These are phyloP conservation scores for Eucidaris tribuloides DNA, from an alignment of 35 echinoderm and acorn worm genomes.

Conservation along the genomic window DNA sequence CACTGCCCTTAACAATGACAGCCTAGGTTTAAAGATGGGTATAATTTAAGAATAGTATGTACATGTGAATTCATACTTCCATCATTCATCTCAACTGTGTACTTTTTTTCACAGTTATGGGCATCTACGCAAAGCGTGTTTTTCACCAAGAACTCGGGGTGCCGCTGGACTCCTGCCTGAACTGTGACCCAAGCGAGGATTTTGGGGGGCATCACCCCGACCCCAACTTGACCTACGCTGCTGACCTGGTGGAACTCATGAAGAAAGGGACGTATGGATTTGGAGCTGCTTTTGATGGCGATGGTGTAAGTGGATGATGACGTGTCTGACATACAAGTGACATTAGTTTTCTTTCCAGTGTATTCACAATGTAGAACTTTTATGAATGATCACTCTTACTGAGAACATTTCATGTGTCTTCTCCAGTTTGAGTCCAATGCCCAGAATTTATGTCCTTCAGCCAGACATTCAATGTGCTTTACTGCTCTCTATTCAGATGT, in stretches of 20 bases:
- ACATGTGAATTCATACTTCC: too few species aligned
- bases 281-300: constrained; percentile 98
- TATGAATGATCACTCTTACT: too few species aligned
- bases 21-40: too few species aligned
- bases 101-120: constrained; percentile 67
- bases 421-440: too few species aligned
- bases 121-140: constrained; percentile 81
- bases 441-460: too few species aligned
- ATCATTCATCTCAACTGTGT: too few species aligned
- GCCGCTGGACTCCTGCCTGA: constrained; percentile 69
- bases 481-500: too few species aligned
- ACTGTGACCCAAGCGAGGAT: constrained; percentile 95
- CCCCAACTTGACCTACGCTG: constrained; percentile 95
- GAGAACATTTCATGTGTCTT: too few species aligned
- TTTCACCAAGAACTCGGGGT: constrained; percentile 78
- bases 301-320: constrained; percentile 97
- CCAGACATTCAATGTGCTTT: too few species aligned
- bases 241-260: constrained; percentile 81
- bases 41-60: neutral
- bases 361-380: neutral
- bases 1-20: too few species aligned
- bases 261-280: constrained; percentile 91
- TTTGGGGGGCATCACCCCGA: constrained; percentile 99
- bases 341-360: too few species aligned
- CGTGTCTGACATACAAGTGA: too few species aligned